These are phyloP conservation scores for Solenopsis invicta DNA, from an alignment of 1,140 invertebrate species.

Conservation along the genomic window DNA sequence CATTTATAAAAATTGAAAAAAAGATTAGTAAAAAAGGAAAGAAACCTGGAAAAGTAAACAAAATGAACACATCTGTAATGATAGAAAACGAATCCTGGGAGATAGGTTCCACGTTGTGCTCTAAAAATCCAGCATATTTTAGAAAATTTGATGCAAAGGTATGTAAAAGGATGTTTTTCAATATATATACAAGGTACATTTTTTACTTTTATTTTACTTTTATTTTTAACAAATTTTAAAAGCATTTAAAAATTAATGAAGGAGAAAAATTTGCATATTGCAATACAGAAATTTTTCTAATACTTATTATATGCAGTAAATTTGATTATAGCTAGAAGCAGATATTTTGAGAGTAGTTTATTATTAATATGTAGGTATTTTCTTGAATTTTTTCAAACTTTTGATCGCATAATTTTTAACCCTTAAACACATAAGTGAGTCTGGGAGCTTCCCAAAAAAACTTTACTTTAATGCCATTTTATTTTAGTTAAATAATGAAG, in stretches of 20 bases:
- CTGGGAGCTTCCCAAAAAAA: too few species aligned
- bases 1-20: slow-evolving; percentile 82
- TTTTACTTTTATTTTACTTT: not conserved
- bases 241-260: not conserved
- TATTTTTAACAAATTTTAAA: not conserved
- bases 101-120: slow-evolving; percentile 79
- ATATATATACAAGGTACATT: not conserved
- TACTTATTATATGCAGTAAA: too few species aligned
- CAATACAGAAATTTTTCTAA: too few species aligned
- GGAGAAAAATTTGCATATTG: not conserved
- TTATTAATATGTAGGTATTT: too few species aligned
- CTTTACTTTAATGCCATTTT: too few species aligned
- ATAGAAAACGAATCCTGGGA: slow-evolving; percentile 81
- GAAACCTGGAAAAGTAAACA: slow-evolving; percentile 65
- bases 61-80: slow-evolving; percentile 68
- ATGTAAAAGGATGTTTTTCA: slow-evolving; percentile 34
- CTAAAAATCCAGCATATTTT: slow-evolving; percentile 85
- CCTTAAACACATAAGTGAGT: too few species aligned
- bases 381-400: too few species aligned
- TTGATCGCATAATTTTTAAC: too few species aligned
- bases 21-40: slow-evolving; percentile 80
- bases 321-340: too few species aligned
- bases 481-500: too few species aligned
- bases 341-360: too few species aligned
- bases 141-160: slow-evolving; percentile 83